Evolutionary conservation across 2,888 invertebrate genomes (phyloP).

Genomic region (Sabellastarte sp.): DNA sequence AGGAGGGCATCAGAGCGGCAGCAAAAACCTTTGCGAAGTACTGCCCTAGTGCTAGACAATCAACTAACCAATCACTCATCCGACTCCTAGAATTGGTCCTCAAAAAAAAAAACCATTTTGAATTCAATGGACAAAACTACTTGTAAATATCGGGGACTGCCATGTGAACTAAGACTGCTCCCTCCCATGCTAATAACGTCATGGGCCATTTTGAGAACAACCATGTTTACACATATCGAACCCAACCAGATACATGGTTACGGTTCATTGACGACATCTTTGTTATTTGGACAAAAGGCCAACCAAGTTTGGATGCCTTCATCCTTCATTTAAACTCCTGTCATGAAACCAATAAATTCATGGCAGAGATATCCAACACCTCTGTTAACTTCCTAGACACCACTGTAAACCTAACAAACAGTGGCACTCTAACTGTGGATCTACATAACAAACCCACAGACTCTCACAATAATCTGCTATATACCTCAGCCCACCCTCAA

Average conservation of each 20-base stretch:
- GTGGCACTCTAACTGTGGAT: neutral
- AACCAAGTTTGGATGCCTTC: neutral
- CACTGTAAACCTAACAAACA: neutral
- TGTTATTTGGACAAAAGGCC: slow-evolving; percentile 1
- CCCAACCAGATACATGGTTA: neutral
- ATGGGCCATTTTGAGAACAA: neutral
- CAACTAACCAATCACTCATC: neutral
- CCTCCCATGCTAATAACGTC: neutral
- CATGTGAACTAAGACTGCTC: neutral
- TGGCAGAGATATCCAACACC: neutral
- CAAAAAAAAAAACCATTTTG: neutral
- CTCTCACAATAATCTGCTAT: slow-evolving; percentile 1
- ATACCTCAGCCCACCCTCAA: neutral
- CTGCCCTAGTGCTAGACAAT: neutral
- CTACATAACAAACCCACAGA: slow-evolving; percentile 8
- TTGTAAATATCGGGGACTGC: slow-evolving; percentile 1
- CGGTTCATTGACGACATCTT: slow-evolving; percentile 8
- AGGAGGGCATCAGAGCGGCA: neutral
- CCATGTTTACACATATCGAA: neutral
- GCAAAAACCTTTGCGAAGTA: neutral
- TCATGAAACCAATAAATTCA: neutral
- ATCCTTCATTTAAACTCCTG: neutral
- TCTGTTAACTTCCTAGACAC: slow-evolving; percentile 2
- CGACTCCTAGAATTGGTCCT: neutral
- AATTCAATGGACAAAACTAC: slow-evolving; percentile 1